Conservation (phyloP, 2,113 vertebrate genomes). For the Cheilinus undulatus region DNA sequence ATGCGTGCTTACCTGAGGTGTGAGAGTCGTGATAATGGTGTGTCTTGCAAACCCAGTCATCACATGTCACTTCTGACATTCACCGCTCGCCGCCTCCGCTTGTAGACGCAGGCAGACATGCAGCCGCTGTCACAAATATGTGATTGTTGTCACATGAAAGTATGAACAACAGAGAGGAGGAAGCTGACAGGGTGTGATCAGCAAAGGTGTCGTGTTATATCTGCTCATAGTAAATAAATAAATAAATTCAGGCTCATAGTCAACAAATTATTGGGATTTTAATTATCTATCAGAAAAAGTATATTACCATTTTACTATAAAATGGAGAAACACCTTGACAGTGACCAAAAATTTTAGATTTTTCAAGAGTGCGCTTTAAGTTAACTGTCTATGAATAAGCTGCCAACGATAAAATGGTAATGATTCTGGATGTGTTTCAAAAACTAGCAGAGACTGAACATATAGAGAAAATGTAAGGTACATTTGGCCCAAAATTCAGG, state of each 20-base stretch:
- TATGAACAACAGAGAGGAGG: constrained; percentile 28
- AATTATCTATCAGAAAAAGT: not conserved
- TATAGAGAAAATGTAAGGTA: too few relatives aligned
- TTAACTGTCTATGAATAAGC: not conserved
- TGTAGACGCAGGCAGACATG: not conserved
- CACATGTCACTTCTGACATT: constrained; percentile 70
- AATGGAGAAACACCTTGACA: not conserved
- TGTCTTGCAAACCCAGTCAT: constrained; percentile 67
- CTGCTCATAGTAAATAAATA: too few relatives aligned
- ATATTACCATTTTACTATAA: not conserved
- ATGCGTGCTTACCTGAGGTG: constrained; percentile 52
- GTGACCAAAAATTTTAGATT: not conserved
- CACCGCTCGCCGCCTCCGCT: constrained; percentile 43
- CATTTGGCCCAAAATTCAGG: too few relatives aligned
- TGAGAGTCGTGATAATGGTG: constrained; percentile 65
- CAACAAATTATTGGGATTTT: not conserved
- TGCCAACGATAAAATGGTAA: not conserved
- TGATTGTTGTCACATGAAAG: constrained; percentile 47
- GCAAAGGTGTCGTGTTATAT: constrained; percentile 16
- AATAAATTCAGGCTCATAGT: not conserved
- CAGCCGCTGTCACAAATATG: constrained; percentile 38
- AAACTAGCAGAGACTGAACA: too few relatives aligned
- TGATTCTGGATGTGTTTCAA: not conserved
- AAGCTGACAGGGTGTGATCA: constrained; percentile 47
- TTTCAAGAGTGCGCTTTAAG: too few relatives aligned